Conservation (phyloP, 2,113 vertebrate genomes). For the Paracanthobrama guichenoti region DNA sequence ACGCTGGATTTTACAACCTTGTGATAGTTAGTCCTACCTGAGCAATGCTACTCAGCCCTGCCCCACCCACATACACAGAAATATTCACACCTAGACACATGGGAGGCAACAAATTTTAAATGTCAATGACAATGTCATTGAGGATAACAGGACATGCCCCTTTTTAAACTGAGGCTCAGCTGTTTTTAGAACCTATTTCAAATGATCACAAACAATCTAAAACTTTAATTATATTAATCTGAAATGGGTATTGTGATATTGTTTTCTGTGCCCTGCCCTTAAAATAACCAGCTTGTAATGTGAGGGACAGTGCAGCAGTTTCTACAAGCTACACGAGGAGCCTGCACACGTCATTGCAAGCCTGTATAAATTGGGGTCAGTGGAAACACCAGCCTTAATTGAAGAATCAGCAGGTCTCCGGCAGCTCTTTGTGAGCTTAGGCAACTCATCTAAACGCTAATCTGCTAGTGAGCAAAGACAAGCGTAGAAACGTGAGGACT, state of each 20-base stretch:
- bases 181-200: not conserved
- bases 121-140: not conserved
- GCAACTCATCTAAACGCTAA: slow-evolving; percentile 64
- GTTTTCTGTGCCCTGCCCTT: not conserved
- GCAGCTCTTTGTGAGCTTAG: slow-evolving; percentile 59
- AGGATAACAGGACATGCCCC: not conserved
- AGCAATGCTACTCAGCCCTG: slow-evolving; percentile 49
- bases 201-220: not conserved
- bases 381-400: slow-evolving; percentile 55
- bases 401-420: slow-evolving; percentile 57
- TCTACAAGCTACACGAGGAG: slow-evolving; percentile 16
- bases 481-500: slow-evolving; percentile 68
- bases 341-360: slow-evolving; percentile 29
- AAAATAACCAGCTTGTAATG: not conserved
- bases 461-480: slow-evolving; percentile 62
- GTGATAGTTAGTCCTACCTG: slow-evolving; percentile 55
- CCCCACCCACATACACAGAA: slow-evolving; percentile 61
- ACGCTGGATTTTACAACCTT: slow-evolving; percentile 56
- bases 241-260: not conserved
- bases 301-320: not conserved
- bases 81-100: slow-evolving; percentile 55
- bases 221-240: not conserved
- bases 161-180: not conserved
- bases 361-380: slow-evolving; percentile 62
- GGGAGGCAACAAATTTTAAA: slow-evolving; percentile 62